Percentiles rank a stretch among this genome's conserved stretches.
These are phyloP conservation scores for Tenodera sinensis DNA, from an alignment of 2,888 invertebrate species.

Conservation along the genomic window DNA sequence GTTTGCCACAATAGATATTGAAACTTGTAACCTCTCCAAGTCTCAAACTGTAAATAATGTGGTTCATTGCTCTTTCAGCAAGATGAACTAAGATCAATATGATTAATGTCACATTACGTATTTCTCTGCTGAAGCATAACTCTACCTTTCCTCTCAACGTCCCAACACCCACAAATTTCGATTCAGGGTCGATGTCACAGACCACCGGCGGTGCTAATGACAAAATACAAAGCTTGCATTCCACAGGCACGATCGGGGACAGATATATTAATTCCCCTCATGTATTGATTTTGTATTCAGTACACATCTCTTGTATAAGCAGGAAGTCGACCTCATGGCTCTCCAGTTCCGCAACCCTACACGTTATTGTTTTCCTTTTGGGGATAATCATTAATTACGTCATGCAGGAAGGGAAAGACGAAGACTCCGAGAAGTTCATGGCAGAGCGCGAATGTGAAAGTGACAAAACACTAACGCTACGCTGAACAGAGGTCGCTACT, in stretches of 20 bases:
- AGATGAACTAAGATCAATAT: too few species aligned
- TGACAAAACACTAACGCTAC: not conserved
- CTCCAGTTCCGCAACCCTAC: not conserved
- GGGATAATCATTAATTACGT: not conserved
- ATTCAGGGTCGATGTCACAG: not conserved
- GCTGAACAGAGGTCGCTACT: not conserved
- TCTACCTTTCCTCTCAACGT: not conserved
- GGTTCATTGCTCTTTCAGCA: too few species aligned
- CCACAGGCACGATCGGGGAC: not conserved
- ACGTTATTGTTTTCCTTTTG: not conserved
- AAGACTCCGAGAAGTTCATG: not conserved
- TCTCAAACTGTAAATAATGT: too few species aligned
- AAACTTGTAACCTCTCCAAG: too few species aligned
- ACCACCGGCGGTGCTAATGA: not conserved
- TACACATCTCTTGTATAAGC: not conserved
- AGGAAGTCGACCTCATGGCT: not conserved
- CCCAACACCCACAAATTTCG: not conserved
- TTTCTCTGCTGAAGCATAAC: not conserved
- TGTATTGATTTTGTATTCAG: not conserved
- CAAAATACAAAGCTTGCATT: not conserved
- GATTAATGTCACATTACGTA: not conserved
- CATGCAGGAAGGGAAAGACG: not conserved
- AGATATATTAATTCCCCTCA: not conserved
- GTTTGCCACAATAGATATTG: too few species aligned
- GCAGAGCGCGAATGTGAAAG: not conserved